These are phyloP conservation scores for Crotalus adamanteus DNA, from an alignment of 2,797 vertebrate species.

Conservation along the genomic window DNA sequence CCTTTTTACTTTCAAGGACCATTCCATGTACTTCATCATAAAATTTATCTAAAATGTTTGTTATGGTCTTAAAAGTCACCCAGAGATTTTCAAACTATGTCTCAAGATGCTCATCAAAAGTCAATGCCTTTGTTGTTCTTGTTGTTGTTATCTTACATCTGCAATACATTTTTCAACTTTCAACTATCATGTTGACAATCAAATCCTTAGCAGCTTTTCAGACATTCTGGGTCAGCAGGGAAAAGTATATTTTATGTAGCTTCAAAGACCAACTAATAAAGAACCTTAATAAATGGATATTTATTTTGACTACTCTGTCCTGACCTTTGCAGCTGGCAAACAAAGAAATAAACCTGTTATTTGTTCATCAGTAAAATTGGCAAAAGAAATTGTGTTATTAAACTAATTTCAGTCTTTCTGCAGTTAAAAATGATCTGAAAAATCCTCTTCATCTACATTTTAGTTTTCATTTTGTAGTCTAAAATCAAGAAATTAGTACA, in stretches of 20 bases:
- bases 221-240: background rate
- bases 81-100: background rate
- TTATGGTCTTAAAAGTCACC: background rate
- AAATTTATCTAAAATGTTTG: background rate
- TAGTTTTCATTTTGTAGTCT: background rate
- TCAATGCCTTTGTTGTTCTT: background rate
- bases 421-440: background rate
- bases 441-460: background rate
- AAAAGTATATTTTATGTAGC: background rate
- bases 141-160: background rate
- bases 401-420: background rate
- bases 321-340: background rate
- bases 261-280: background rate
- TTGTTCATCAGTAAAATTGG: background rate
- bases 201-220: background rate
- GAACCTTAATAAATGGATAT: background rate
- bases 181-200: background rate
- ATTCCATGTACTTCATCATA: background rate
- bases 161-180: background rate
- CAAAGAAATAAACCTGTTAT: background rate
- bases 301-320: background rate
- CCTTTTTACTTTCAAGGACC: background rate
- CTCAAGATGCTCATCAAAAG: background rate
- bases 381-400: background rate
- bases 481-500: conserved; percentile 40